These are phyloP conservation scores for Desoria tigrina DNA, from an alignment of 2,888 invertebrate genomes.

Conservation along the genomic window DNA sequence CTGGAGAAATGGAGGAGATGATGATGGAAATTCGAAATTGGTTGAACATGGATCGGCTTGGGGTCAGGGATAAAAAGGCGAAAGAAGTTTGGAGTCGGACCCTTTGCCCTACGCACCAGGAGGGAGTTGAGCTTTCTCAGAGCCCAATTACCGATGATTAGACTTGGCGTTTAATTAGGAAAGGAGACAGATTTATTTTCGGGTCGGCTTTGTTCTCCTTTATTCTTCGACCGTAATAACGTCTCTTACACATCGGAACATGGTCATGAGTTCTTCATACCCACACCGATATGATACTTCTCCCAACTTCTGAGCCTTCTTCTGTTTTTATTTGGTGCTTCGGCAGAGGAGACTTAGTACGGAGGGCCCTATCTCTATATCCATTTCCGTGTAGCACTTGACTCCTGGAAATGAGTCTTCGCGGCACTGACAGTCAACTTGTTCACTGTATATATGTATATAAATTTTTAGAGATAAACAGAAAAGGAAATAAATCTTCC, in stretches of 20 bases:
- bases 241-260: not conserved
- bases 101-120: conserved; percentile 51
- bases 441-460: too few species aligned
- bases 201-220: conserved; percentile 40
- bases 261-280: not conserved
- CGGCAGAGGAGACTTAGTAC: not conserved
- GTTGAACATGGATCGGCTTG: conserved; percentile 50
- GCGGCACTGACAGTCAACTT: too few species aligned
- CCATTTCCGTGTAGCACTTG: too few species aligned
- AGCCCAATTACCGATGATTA: conserved; percentile 54
- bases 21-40: conserved; percentile 24
- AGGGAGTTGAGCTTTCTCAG: conserved; percentile 44
- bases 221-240: conserved; percentile 12
- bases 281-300: not conserved
- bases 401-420: too few species aligned
- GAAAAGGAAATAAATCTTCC: too few species aligned
- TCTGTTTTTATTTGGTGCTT: not conserved
- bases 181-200: conserved; percentile 54
- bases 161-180: conserved; percentile 54
- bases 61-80: conserved; percentile 40
- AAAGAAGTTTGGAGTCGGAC: conserved; percentile 38
- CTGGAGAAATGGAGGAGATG: too few species aligned
- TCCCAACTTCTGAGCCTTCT: not conserved
- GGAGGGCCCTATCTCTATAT: not conserved
- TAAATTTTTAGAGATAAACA: too few species aligned